Evolutionary conservation across 2,888 invertebrate species (phyloP).

Genomic region (Drosophila affinis): DNA sequence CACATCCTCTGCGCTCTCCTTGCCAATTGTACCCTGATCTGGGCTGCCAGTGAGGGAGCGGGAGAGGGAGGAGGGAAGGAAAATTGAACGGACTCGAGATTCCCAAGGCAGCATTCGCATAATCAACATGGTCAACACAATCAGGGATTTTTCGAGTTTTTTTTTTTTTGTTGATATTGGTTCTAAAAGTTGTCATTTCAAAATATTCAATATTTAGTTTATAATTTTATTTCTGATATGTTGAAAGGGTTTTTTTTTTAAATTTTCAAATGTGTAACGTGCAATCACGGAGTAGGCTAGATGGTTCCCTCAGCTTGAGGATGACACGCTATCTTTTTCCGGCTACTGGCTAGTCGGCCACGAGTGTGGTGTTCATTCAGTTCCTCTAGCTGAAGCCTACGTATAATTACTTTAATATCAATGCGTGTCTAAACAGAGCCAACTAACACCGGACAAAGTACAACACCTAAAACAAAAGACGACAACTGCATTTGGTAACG

Average conservation of each 20-base stretch:
- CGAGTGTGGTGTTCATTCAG: too few species aligned
- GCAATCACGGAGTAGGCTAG: too few species aligned
- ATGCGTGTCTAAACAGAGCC: too few species aligned
- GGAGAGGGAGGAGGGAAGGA: not conserved
- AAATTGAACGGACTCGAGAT: slow-evolving; percentile 1
- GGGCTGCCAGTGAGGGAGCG: slow-evolving; percentile 33
- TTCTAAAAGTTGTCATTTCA: slow-evolving; percentile 45
- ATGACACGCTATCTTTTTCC: too few species aligned
- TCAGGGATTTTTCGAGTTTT: slow-evolving; percentile 28
- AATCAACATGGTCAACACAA: slow-evolving; percentile 12
- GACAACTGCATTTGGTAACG: too few species aligned
- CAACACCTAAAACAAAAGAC: too few species aligned
- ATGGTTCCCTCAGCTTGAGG: too few species aligned
- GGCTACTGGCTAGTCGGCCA: too few species aligned
- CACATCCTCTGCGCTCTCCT: slow-evolving; percentile 38
- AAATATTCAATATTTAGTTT: slow-evolving; percentile 24
- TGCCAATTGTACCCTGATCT: slow-evolving; percentile 33
- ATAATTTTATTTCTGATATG: slow-evolving; percentile 31
- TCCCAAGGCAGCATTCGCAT: slow-evolving; percentile 10
- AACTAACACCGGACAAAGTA: too few species aligned
- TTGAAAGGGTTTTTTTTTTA: slow-evolving; percentile 14
- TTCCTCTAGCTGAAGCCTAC: too few species aligned
- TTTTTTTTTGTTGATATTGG: not conserved
- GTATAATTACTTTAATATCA: too few species aligned
- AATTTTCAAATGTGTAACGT: slow-evolving; percentile 13